Evolutionary conservation across 2,797 vertebrate species (phyloP), one percentile per base, ranked within the genome.

Genomic region (Pygocentrus nattereri): DNA sequence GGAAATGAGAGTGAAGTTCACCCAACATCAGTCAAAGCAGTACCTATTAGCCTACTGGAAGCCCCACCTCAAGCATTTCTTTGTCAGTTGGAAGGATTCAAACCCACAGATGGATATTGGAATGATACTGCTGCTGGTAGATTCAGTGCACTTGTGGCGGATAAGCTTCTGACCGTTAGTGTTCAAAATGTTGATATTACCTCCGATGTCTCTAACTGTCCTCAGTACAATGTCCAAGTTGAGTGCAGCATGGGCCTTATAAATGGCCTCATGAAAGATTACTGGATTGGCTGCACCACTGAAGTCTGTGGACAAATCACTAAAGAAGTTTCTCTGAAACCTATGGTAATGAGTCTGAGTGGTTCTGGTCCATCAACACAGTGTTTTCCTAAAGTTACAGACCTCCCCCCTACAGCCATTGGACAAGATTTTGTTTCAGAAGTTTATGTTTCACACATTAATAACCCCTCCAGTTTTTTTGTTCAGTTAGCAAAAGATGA

Each of bases 61-160:
- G 31, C 87, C 5, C 89, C 93, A 41, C 95, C 95, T 70, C 96
- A 94, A 87, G 95, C 96, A 1, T 96, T 98, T 88, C 84, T 95
- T 4, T 98, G 97, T 86, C 91, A 91, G 61, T 87, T 98, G 34
- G 92, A 89, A 15, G 96, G 94, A 67, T 97, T 97, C 84, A 87
- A 80, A 13, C 3, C 88, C 7, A 89, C 92, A 0, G 86, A 90
- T 16, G 95, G 95, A 6, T 80, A 62, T 7, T 98, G 97, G 95
- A 85, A 92, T 78, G 90, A 92, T 25, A 68, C 88, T 1, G 94
- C 90, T 78, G 93, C 90, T 27, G 90, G 95, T 2, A 87, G 90
- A 23, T 97, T 98, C 82, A 94, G 91, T 81, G 89, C 90, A 70
- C 83, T 94, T 19, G 83, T 96, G 7, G 84, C 93, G 41, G 90